Conservation (phyloP, 2,797 vertebrate species). For the Lagorchestes hirsutus region DNA sequence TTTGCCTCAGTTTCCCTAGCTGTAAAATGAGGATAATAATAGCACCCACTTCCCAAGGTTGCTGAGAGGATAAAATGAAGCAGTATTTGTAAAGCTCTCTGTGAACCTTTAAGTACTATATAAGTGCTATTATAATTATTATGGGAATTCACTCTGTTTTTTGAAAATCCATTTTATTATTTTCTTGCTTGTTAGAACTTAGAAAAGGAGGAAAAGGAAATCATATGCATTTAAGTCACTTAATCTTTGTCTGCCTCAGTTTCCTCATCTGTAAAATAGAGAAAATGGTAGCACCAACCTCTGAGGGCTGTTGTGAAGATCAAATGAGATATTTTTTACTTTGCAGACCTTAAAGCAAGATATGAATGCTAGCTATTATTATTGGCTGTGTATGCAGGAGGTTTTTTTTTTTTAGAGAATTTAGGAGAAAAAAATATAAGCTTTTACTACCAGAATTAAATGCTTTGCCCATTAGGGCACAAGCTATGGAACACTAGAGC, state of each 20-base stretch:
- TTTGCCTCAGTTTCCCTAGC: background rate
- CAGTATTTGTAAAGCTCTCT: background rate
- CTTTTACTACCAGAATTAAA: conserved; percentile 6
- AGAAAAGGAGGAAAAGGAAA: background rate
- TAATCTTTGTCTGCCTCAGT: background rate
- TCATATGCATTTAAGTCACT: background rate
- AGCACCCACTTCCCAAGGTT: background rate
- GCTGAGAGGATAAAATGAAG: background rate
- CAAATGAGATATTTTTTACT: background rate
- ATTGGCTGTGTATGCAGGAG: background rate
- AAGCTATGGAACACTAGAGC: background rate
- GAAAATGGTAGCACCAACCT: background rate
- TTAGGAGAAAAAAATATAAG: conserved; percentile 24
- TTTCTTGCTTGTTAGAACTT: background rate
- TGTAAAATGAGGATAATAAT: background rate
- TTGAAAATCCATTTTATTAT: background rate
- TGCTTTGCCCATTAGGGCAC: conserved; percentile 8
- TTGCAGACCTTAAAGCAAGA: background rate
- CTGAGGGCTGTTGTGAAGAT: background rate
- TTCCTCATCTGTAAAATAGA: background rate
- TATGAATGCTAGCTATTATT: background rate
- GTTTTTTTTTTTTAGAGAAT: background rate
- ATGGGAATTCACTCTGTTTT: background rate
- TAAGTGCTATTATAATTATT: background rate
- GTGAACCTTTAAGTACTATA: background rate